Evolutionary conservation across 2,888 invertebrate genomes (phyloP), one percentile per base, ranked within the genome.

Genomic region (Melieria crassipennis): DNA sequence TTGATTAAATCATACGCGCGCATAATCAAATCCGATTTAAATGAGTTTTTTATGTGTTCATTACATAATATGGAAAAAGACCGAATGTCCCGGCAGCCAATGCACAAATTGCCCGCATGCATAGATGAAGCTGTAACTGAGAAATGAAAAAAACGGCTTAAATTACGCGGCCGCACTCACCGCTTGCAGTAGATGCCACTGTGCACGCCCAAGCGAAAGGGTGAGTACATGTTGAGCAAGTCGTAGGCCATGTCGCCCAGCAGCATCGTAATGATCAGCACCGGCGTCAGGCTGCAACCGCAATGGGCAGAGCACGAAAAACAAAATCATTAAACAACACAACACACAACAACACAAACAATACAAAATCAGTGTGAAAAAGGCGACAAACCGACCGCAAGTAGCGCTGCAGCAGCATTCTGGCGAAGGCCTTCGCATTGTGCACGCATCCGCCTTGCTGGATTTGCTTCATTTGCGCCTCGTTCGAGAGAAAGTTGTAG

Each of bases 151-250:
- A 65, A 52, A 16, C 3, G 13, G 48, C 48, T 65, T 52, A 30
- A 52, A 65, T 52, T 11, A 43, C 52, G 58, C 58, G 43, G 10
- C 46, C 9, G 9, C 58, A 77, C 80, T 79, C 75, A 84, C 82
- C 78, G 70, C 69, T 81, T 81, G 75, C 83, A 84, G 68, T 82
- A 79, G 57, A 82, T 73, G 47, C 83, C 83, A 16, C 78, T 81
- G 52, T 80, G 75, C n/a, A 70, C 71, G 70, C 78, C 79, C 77
- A 81, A 78, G 13, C 76, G 78, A 74, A 83, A 85, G 70, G 83
- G 83, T 69, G 84, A 80, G 60, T 74, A 77, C 74, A 79, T 76
- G 70, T 81, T 79, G 50, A 81, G 72, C 61, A 83, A 78, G 69
- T 81, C 80, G 65, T 71, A 79, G 46, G 80, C 63, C 55, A 78